Conservation (phyloP, 1,140 invertebrate genomes). For the Zaprionus davidi region DNA sequence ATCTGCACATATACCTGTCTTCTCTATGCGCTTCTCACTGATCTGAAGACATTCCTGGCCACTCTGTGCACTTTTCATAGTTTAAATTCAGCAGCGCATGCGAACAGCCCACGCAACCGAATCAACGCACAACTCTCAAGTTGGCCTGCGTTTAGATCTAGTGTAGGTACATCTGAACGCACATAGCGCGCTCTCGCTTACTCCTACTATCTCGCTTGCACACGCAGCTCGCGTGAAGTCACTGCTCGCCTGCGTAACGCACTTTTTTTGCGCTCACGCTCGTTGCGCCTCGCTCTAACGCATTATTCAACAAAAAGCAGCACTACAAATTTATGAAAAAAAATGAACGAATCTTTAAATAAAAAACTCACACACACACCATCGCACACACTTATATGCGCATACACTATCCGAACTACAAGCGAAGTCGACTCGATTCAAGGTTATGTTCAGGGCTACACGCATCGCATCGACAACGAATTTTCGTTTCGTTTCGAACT, state of each 20-base stretch:
- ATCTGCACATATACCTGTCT: too few species aligned
- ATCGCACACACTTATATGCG: background rate
- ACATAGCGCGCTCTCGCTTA: background rate
- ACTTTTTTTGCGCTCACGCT: slow-evolving; percentile 53
- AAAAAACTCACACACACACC: slow-evolving; percentile 57
- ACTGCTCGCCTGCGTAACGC: slow-evolving; percentile 73
- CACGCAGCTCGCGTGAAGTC: slow-evolving; percentile 9
- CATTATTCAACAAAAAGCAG: slow-evolving; percentile 55
- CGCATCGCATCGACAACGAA: slow-evolving; percentile 79
- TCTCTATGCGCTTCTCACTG: background rate
- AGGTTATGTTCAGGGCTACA: slow-evolving; percentile 83
- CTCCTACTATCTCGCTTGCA: background rate
- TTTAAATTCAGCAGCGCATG: background rate
- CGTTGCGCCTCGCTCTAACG: slow-evolving; percentile 64
- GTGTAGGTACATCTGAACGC: slow-evolving; percentile 8
- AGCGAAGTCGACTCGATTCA: slow-evolving; percentile 64
- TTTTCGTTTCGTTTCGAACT: slow-evolving; percentile 53
- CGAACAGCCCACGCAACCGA: slow-evolving; percentile 13
- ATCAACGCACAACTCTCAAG: slow-evolving; percentile 59
- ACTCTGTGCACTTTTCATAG: background rate
- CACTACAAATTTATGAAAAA: slow-evolving; percentile 63
- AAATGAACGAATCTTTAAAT: slow-evolving; percentile 78
- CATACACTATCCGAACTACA: slow-evolving; percentile 26
- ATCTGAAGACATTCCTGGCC: background rate
- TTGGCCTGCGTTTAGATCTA: slow-evolving; percentile 54